Evolutionary conservation across 2,888 invertebrate species (phyloP).

Genomic region (Lagria hirta): DNA sequence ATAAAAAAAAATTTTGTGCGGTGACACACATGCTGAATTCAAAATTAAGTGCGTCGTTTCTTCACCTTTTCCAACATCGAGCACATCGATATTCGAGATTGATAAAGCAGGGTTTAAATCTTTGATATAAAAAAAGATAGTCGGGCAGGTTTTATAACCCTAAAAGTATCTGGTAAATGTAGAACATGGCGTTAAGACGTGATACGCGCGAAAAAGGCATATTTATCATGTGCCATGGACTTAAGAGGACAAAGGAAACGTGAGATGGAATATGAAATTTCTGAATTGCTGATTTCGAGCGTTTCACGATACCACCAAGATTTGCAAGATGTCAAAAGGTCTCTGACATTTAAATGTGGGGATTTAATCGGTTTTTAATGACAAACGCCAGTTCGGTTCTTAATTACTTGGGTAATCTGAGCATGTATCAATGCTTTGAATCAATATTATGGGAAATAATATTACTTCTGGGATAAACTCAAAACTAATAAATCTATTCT

Average conservation of each 20-base stretch:
- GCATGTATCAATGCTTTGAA: slow-evolving; percentile 15
- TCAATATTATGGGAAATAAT: too few relatives aligned
- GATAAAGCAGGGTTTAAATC: slow-evolving; percentile 14
- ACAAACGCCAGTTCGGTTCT: slow-evolving; percentile 15
- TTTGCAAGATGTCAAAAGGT: slow-evolving; percentile 24
- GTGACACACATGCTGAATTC: too few relatives aligned
- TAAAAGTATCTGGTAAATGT: slow-evolving; percentile 19
- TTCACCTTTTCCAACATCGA: too few relatives aligned
- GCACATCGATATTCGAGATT: slow-evolving; percentile 18
- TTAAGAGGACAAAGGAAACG: slow-evolving; percentile 41
- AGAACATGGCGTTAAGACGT: slow-evolving; percentile 21
- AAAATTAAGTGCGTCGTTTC: too few relatives aligned
- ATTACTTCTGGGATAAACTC: too few relatives aligned
- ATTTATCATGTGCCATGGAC: slow-evolving; percentile 34
- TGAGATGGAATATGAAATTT: slow-evolving; percentile 43
- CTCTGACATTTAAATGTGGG: slow-evolving; percentile 18
- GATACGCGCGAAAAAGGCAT: slow-evolving; percentile 25
- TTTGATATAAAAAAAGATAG: slow-evolving; percentile 11
- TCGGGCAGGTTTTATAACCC: slow-evolving; percentile 7
- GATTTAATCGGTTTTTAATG: slow-evolving; percentile 25
- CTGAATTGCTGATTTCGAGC: slow-evolving; percentile 38
- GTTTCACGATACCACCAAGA: slow-evolving; percentile 9
- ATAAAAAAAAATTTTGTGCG: too few relatives aligned
- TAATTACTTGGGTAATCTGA: slow-evolving; percentile 15
- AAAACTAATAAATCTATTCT: too few relatives aligned